A percentile compares a stretch with the other conserved stretches of the same genome.
Evolutionary conservation across 1,140 invertebrate species (phyloP).

Genomic region (Oryctes rhinoceros): DNA sequence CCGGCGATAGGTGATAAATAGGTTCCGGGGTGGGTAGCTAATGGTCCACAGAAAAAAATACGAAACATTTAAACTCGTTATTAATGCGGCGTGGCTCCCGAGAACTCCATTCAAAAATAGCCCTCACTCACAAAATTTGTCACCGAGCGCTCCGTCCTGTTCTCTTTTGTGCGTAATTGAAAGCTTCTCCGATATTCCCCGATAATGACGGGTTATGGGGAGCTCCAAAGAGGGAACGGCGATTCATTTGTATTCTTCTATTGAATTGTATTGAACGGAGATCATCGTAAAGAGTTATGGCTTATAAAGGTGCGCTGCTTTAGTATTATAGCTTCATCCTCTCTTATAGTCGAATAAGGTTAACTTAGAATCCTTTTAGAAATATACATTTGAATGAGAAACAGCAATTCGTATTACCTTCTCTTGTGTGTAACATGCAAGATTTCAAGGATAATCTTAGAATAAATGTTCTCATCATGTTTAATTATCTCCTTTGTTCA

Average conservation of each 20-base stretch:
- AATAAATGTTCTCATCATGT: too few species aligned
- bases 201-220: neutral
- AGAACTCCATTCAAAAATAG: slow-evolving; percentile 1
- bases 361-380: neutral
- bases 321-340: slow-evolving; percentile 3
- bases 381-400: neutral
- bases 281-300: neutral
- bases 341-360: neutral
- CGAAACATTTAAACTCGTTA: slow-evolving; percentile 26
- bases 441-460: too few species aligned
- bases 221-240: neutral
- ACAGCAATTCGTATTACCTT: neutral
- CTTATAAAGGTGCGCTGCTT: neutral
- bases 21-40: slow-evolving; percentile 22
- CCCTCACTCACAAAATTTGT: slow-evolving; percentile 12
- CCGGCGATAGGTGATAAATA: slow-evolving; percentile 34
- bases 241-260: slow-evolving; percentile 8
- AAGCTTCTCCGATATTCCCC: neutral
- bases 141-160: neutral
- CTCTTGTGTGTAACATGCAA: too few species aligned
- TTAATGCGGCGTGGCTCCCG: neutral
- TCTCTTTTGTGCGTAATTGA: slow-evolving; percentile 25
- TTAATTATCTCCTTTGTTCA: too few species aligned
- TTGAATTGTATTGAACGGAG: neutral
- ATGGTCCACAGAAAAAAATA: slow-evolving; percentile 25